phyloP scores from a whole-genome alignment of 2,797 vertebrate genomes.

The Cynopterus sphinx region DNA sequence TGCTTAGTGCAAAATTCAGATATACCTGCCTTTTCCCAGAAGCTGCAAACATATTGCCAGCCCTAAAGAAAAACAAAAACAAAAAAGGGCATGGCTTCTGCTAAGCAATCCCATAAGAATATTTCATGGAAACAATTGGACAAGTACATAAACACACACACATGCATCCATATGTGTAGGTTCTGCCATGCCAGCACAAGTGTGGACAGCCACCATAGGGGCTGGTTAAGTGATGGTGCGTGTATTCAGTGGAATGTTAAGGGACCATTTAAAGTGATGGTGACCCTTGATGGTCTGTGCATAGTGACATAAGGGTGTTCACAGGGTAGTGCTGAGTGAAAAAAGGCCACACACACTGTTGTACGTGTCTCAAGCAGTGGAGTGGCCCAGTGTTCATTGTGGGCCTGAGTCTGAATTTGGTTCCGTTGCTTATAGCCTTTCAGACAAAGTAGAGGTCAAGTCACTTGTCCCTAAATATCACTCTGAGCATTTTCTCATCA shows the following conservation, averaged over 20 bases:
- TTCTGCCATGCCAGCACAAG: neutral
- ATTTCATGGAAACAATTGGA: neutral
- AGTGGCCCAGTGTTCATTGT: neutral
- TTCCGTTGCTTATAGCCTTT: neutral
- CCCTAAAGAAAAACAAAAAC: neutral
- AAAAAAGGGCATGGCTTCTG: neutral
- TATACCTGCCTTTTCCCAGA: neutral
- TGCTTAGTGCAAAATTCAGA: neutral
- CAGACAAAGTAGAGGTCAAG: neutral
- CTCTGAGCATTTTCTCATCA: neutral
- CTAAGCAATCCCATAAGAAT: neutral
- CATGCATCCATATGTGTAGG: fast-evolving
- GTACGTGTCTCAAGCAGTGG: neutral
- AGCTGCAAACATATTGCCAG: neutral
- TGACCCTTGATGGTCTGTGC: fast-evolving
- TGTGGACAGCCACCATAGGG: neutral
- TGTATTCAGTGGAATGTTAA: neutral
- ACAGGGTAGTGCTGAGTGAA: neutral
- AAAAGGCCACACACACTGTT: fast-evolving
- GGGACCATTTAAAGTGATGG: neutral
- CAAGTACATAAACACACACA: fast-evolving
- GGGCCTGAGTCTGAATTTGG: neutral
- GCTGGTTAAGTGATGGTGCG: neutral
- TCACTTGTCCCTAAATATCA: neutral
- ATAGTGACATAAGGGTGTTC: fast-evolving